Evolutionary conservation across 2,888 invertebrate species (phyloP).

Genomic region (Lobophora halterata): DNA sequence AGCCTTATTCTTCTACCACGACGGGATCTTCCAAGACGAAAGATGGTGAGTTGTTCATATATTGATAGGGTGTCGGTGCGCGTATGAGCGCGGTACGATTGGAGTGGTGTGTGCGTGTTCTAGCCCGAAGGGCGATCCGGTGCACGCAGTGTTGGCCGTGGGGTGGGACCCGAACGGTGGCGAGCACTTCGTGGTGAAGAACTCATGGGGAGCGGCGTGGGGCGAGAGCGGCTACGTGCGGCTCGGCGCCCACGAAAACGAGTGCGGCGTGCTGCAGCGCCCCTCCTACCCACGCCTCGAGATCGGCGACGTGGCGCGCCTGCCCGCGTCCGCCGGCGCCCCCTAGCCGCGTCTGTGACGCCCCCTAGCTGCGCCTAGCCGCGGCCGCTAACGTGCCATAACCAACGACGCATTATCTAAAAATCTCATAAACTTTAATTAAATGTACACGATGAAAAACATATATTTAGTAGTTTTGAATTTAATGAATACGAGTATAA

Average conservation of each 20-base stretch:
- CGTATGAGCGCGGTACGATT: background rate
- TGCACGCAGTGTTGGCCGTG: conserved; percentile 64
- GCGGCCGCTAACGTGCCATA: background rate
- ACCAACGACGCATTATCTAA: too few relatives aligned
- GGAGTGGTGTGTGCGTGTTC: conserved; percentile 4
- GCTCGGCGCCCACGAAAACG: conserved; percentile 55
- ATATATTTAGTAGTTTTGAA: too few relatives aligned
- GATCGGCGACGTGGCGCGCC: conserved; percentile 42
- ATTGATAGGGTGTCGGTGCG: background rate
- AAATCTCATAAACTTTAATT: too few relatives aligned
- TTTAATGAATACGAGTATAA: too few relatives aligned
- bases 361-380: background rate
- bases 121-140: conserved; percentile 43
- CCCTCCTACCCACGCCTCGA: conserved; percentile 58
- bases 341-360: conserved; percentile 1
- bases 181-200: conserved; percentile 63
- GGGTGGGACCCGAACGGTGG: conserved; percentile 57
- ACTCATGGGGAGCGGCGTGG: conserved; percentile 61
- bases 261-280: conserved; percentile 58
- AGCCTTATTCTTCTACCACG: conserved; percentile 50
- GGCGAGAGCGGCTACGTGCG: conserved; percentile 59
- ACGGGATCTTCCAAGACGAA: conserved; percentile 56
- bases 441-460: too few relatives aligned
- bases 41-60: conserved; percentile 47
- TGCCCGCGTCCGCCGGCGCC: conserved; percentile 26